These are phyloP conservation scores for Drosophila melanica DNA, from an alignment of 1,140 invertebrate species.

Conservation along the genomic window DNA sequence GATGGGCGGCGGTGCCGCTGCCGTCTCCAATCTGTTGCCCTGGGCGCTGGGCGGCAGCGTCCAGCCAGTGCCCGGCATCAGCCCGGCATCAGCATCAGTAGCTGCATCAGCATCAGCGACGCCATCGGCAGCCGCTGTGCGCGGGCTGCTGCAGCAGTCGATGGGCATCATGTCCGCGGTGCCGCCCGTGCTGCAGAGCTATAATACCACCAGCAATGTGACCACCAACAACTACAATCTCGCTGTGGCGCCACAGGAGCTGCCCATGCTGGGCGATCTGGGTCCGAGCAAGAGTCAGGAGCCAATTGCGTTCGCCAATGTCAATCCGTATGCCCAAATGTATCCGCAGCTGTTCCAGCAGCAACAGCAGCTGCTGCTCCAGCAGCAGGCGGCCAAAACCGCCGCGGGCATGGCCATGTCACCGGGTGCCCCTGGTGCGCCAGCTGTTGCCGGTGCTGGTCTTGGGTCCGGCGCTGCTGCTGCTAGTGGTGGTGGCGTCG, in stretches of 20 bases:
- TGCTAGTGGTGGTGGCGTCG: neutral
- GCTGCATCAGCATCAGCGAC: constrained; percentile 24
- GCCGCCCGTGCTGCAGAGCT: constrained; percentile 59
- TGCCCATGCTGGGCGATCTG: constrained; percentile 35
- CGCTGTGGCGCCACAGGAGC: constrained; percentile 11
- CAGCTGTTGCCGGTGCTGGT: neutral
- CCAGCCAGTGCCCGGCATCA: neutral
- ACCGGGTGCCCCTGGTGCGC: neutral
- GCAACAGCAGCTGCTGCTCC: constrained; percentile 59
- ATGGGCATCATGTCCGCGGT: constrained; percentile 29
- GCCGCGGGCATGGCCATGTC: constrained; percentile 29
- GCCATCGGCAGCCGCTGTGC: constrained; percentile 9
- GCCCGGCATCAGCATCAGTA: constrained; percentile 24
- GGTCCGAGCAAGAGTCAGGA: constrained; percentile 41
- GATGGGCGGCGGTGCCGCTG: neutral
- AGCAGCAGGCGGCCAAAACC: constrained; percentile 51
- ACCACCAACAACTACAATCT: constrained; percentile 69
- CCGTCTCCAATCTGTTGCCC: constrained; percentile 14
- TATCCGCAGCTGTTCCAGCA: constrained; percentile 79
- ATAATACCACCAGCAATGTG: constrained; percentile 43
- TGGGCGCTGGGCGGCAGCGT: constrained; percentile 19
- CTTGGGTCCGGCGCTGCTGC: neutral
- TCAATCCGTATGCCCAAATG: constrained; percentile 80
- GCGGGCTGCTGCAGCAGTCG: constrained; percentile 25
- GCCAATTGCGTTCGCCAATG: constrained; percentile 73